These are phyloP conservation scores for Ricordea florida DNA, from an alignment of 92 coral and sea anemone species.

Conservation along the genomic window DNA sequence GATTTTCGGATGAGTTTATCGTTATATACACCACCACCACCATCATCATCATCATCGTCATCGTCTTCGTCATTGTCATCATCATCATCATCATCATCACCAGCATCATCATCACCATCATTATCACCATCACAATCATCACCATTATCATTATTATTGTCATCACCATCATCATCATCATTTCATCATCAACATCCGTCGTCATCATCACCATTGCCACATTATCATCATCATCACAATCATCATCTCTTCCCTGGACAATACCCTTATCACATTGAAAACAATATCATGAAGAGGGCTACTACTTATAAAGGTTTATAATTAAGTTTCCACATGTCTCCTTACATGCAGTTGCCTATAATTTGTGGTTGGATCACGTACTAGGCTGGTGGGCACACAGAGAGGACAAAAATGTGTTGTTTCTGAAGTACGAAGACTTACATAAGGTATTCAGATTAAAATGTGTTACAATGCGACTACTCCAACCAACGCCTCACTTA, in stretches of 20 bases:
- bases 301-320: no score
- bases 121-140: not conserved
- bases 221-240: not conserved
- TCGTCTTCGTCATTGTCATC: not conserved
- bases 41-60: not conserved
- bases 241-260: no score
- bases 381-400: slow-evolving; percentile 2
- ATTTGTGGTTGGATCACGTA: not conserved
- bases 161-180: not conserved
- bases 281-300: not conserved
- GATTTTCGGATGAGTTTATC: no score
- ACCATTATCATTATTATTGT: not conserved
- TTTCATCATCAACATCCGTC: not conserved
- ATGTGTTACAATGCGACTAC: no score
- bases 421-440: slow-evolving; percentile 13
- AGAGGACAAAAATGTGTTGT: not conserved
- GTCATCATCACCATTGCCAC: not conserved
- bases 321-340: no score
- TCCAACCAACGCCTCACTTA: no score
- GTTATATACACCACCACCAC: not conserved
- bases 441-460: not conserved
- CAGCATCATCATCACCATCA: not conserved
- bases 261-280: not conserved
- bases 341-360: not conserved
- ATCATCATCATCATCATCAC: not conserved